Evolutionary conservation across 2,113 vertebrate species (phyloP).

Genomic region (Gobio gobio): DNA sequence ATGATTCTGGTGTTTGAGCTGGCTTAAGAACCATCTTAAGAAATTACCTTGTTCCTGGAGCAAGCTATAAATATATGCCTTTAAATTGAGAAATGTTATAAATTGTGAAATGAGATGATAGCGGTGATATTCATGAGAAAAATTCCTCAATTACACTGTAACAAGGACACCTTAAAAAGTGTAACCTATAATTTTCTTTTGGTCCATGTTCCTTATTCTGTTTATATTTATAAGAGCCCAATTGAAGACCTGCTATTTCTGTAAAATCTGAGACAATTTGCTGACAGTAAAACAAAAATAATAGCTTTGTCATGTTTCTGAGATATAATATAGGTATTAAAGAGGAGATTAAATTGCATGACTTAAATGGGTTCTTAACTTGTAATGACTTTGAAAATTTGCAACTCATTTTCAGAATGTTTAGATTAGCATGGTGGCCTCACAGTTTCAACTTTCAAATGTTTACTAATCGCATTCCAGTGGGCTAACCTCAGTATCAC

Average conservation of each 20-base stretch:
- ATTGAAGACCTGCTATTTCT: not conserved
- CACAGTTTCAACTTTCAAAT: conserved; percentile 14
- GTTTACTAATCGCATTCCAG: conserved; percentile 23
- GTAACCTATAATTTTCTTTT: not conserved
- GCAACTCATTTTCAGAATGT: not conserved
- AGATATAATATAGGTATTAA: not conserved
- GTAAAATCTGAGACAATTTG: not conserved
- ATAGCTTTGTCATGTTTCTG: not conserved
- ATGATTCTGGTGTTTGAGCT: not conserved
- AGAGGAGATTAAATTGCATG: not conserved
- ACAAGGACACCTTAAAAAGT: too few species aligned
- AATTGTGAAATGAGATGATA: not conserved
- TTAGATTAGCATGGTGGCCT: conserved; percentile 58
- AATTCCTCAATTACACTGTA: too few species aligned
- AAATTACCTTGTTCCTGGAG: not conserved
- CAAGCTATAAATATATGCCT: not conserved
- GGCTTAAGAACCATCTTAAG: not conserved
- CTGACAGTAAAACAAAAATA: not conserved
- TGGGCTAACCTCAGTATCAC: conserved; percentile 30
- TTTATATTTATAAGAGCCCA: not conserved
- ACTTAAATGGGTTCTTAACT: not conserved
- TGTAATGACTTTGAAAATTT: not conserved
- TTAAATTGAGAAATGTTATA: not conserved
- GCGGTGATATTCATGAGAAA: too few species aligned
- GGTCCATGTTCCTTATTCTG: not conserved